Evolutionary conservation across 1,140 invertebrate genomes (phyloP), one percentile per base, ranked within the genome.

Genomic region (Eubasilissa regina): DNA sequence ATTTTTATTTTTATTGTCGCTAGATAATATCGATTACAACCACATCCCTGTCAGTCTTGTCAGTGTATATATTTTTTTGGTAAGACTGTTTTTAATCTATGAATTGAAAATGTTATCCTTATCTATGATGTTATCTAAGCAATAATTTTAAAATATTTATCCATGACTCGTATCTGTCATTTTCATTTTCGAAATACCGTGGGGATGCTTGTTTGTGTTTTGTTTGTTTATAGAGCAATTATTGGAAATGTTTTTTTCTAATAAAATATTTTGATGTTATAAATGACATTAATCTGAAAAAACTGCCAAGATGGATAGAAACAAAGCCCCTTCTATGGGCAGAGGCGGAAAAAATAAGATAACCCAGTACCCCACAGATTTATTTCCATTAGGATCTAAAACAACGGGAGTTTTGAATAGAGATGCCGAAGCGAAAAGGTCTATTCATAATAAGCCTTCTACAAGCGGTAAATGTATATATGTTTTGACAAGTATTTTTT

Each of bases 301-400:
- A 64, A 45, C 25, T 12, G 6, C 44, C 35, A 84, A 13, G 19
- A 89, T 89, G 88, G 88, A 89, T 17, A 84, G 88, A 51, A 86
- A 87, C 53, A 89, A 89, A 85, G 86, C 86, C 80, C 84, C 87
- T 9, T 88, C 87, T 3, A 82, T 85, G 35, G 89, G 89, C 44
- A 86, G 89, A 56, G 89, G 88, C 8, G 88, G 84, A 70, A 89
- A 89, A 72, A 88, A 86, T 72, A 89, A 89, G 80, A 87, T 85
- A 10, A 86, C 88, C 0, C 88, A 89, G 72, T 87, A 89, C 79
- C 88, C 88, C 11, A 87, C 88, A 68, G 88, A 89, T 80, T 87
- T 89, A 80, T 89, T 89, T 78, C 88, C 88, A 11, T 81, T 89
- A 53, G 88, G 88, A 11, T 86, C 85, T 75, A 89, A 89, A 83